These are phyloP conservation scores for Choloepus didactylus DNA, from an alignment of 2,797 vertebrate species.

Conservation along the genomic window DNA sequence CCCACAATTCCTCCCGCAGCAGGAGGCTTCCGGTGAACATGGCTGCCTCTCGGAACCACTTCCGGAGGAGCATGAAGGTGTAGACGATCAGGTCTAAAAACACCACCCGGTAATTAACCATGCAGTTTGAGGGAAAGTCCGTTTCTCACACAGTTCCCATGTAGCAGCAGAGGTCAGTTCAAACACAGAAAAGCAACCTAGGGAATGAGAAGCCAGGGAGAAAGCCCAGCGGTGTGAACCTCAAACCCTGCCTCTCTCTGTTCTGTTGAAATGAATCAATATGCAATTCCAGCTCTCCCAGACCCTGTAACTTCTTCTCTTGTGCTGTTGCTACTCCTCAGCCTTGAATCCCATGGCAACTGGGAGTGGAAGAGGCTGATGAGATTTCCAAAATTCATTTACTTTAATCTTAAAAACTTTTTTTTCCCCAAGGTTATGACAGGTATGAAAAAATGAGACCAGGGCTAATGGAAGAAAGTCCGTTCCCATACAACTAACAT, in stretches of 20 bases:
- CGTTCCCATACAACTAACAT: too few species aligned
- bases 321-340: not conserved
- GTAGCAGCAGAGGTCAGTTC: not conserved
- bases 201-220: not conserved
- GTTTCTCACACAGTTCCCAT: not conserved
- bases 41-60: not conserved
- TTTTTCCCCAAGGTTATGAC: not conserved
- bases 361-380: fast-evolving
- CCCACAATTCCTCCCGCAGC: not conserved
- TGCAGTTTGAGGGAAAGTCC: not conserved
- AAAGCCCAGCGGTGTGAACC: fast-evolving
- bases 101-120: not conserved
- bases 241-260: fast-evolving
- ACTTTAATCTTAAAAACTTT: not conserved
- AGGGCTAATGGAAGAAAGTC: not conserved
- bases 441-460: too few species aligned
- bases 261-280: not conserved
- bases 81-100: not conserved
- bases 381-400: not conserved
- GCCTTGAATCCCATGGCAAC: not conserved
- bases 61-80: not conserved
- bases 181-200: not conserved
- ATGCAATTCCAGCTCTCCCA: too few species aligned
- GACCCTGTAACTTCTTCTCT: not conserved
- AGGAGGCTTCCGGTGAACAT: not conserved